Conservation (phyloP, 2,113 vertebrate species). For the Cyanoderma ruficeps region DNA sequence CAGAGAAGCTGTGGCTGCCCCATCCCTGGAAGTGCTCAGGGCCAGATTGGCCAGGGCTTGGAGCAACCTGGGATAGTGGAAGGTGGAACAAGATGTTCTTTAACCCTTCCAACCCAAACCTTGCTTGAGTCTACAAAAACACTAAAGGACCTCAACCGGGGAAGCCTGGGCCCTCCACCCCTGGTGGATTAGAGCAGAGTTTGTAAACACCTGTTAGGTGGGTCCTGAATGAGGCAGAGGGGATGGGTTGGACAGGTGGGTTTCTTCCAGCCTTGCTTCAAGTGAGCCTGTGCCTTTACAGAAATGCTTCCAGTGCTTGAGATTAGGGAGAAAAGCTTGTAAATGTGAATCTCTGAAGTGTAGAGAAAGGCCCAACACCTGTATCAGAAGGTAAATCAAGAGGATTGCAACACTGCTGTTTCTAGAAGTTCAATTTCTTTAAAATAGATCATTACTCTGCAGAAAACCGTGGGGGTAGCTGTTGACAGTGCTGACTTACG, state of each 20-base stretch:
- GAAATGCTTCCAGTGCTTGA: neutral
- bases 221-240: neutral
- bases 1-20: neutral
- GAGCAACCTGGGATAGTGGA: neutral
- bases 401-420: constrained; percentile 1
- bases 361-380: neutral
- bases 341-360: neutral
- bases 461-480: constrained; percentile 31
- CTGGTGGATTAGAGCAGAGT: neutral
- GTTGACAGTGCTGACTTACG: constrained; percentile 42
- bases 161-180: neutral
- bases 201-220: neutral
- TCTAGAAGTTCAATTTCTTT: constrained; percentile 11
- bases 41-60: neutral
- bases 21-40: neutral
- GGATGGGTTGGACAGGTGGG: neutral
- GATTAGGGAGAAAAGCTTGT: neutral
- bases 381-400: neutral
- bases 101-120: neutral
- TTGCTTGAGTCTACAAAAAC: neutral
- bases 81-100: neutral
- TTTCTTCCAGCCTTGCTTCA: neutral
- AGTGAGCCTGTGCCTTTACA: neutral
- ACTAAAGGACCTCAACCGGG: neutral
- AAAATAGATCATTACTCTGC: constrained; percentile 48